phyloP scores from a whole-genome alignment of 2,113 vertebrate genomes.

The Struthio camelus region DNA sequence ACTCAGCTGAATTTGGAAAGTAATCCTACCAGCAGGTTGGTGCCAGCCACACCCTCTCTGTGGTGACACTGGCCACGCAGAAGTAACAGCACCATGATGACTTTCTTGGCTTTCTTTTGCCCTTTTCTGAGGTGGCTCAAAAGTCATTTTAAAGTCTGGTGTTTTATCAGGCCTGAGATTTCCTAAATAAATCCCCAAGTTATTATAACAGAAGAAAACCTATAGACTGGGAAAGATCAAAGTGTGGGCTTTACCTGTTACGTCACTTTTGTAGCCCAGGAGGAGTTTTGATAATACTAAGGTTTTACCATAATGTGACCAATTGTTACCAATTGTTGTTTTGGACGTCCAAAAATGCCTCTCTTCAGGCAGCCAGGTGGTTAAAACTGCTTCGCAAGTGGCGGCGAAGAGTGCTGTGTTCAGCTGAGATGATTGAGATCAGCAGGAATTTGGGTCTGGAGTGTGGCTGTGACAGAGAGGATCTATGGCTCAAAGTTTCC shows the following conservation, averaged over 20 bases:
- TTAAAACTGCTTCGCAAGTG: neutral
- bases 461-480: neutral
- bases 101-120: neutral
- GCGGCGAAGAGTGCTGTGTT: neutral
- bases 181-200: neutral
- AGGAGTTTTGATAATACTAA: neutral
- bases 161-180: neutral
- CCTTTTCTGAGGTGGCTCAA: neutral
- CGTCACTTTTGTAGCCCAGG: neutral
- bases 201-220: neutral
- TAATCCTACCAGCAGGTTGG: neutral
- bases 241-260: neutral
- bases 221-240: slow-evolving; percentile 4
- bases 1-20: neutral
- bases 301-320: neutral
- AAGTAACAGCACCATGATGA: neutral
- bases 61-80: neutral
- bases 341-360: neutral
- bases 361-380: neutral
- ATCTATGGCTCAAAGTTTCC: neutral
- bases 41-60: neutral
- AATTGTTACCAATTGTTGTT: neutral
- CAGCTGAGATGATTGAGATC: neutral
- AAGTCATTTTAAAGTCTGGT: neutral
- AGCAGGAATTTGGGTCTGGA: neutral